Base-by-base conservation (phyloP, 2,797 vertebrate species). In the Chrosomus eos region DNA sequence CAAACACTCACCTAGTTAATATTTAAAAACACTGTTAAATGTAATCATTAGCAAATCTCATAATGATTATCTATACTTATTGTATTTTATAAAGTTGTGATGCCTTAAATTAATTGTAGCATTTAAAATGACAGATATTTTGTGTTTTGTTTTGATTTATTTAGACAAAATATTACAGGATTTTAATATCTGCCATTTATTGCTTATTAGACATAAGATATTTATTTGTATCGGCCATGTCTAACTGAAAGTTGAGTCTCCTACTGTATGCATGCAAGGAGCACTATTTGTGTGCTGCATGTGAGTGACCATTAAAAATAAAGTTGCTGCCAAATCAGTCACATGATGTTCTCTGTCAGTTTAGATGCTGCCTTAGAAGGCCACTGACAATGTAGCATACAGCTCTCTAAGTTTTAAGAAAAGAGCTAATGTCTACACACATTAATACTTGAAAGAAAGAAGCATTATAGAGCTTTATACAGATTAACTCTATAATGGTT, bases 301-400 rank as follows among this genome's bases (percentile, higher is more conserved):
- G 74, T 26, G 53, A 58, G 14, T 38, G 23, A 18, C 33, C 23
- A 60, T 60, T 36, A 23, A 77, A 28, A 71, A n/a, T n/a, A 58
- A 40, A 58, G 21, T 75, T 55, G 6, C 40, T 8, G 48, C 6
- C 28, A 67, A 80, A 67, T n/a, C 21, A 36, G 43, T 80, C 26
- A 80, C 28, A 68, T 23, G 11, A 75, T 21, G 4, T 58, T 58
- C 31, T 31, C 21, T 67, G 19, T 36, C 43, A 67, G 78, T 67
- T 53, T n/a, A 21, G 64, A 80, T 68, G 45, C 64, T 53, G 45
- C 45, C 64, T 68, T 68, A 53, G 19, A 78, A 80, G 64, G 33
- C 23, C 1, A 10, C 23, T n/a, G 78, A 80, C 23, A 53, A 26
- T 38, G 23, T 38, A 26, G 21, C 11, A 55, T 33, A 38, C 21